Conservation (phyloP, 2,113 vertebrate genomes). For the Tachuris rubrigastra region DNA sequence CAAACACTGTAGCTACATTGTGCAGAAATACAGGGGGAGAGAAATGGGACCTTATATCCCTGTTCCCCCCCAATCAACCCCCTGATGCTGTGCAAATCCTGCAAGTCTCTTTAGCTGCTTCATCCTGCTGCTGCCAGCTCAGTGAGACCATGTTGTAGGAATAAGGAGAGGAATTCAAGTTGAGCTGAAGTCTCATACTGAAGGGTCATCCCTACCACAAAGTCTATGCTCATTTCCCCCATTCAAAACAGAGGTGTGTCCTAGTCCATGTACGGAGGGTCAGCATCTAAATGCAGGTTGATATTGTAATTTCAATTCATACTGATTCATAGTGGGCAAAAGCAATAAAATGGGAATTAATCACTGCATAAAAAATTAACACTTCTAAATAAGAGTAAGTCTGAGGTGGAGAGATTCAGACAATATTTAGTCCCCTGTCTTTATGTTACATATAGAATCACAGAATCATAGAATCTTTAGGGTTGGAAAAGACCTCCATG, state of each 20-base stretch:
- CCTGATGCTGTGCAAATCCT: neutral
- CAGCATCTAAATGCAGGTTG: neutral
- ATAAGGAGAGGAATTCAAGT: neutral
- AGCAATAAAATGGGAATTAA: neutral
- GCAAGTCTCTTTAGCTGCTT: neutral
- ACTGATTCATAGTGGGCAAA: neutral
- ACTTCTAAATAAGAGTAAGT: neutral
- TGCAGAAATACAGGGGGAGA: neutral
- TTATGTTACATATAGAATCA: neutral
- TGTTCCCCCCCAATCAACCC: neutral
- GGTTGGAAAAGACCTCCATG: neutral
- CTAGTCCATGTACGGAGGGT: neutral
- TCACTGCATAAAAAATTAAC: neutral
- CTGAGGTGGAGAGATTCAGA: neutral
- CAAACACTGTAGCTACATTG: neutral
- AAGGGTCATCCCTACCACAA: neutral
- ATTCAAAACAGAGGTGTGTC: neutral
- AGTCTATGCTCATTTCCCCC: neutral
- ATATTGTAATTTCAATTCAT: neutral
- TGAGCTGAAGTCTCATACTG: neutral
- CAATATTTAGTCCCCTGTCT: neutral
- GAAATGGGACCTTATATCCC: neutral
- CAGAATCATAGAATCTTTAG: neutral
- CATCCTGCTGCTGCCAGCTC: neutral
- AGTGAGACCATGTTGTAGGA: neutral